These are phyloP conservation scores for Enteromius mattozi DNA, from an alignment of 2,797 vertebrate species.

Conservation along the genomic window DNA sequence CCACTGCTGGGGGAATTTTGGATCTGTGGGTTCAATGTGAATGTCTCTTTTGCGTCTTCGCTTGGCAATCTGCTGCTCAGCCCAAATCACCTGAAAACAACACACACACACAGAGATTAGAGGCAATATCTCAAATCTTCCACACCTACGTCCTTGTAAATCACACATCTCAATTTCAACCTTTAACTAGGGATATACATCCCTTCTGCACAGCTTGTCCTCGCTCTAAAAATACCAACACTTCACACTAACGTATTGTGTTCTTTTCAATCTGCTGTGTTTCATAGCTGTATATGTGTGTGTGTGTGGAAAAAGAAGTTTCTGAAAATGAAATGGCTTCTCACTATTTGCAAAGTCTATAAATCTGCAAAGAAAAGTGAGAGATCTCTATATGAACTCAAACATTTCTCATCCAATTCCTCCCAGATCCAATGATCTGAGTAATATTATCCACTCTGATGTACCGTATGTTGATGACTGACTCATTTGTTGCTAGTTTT, in stretches of 20 bases:
- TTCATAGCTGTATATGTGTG: neutral
- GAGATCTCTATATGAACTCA: neutral
- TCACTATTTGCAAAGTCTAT: neutral
- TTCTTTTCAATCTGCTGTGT: constrained; percentile 40
- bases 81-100: constrained; percentile 85
- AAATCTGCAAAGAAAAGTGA: neutral
- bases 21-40: constrained; percentile 88
- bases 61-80: constrained; percentile 91
- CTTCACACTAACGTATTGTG: constrained; percentile 36
- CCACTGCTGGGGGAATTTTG: constrained; percentile 94
- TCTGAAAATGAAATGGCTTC: neutral
- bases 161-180: constrained; percentile 35
- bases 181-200: constrained; percentile 28
- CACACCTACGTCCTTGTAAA: constrained; percentile 28
- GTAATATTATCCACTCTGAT: neutral
- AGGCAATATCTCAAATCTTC: constrained; percentile 3
- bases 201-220: constrained; percentile 7
- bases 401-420: neutral
- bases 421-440: neutral
- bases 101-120: constrained; percentile 12
- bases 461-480: neutral
- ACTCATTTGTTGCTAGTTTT: neutral
- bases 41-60: constrained; percentile 85
- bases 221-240: constrained; percentile 33
- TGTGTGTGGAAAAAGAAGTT: neutral